Base-by-base conservation (phyloP, 2,797 vertebrate genomes). In the Setipinna tenuifilis region DNA sequence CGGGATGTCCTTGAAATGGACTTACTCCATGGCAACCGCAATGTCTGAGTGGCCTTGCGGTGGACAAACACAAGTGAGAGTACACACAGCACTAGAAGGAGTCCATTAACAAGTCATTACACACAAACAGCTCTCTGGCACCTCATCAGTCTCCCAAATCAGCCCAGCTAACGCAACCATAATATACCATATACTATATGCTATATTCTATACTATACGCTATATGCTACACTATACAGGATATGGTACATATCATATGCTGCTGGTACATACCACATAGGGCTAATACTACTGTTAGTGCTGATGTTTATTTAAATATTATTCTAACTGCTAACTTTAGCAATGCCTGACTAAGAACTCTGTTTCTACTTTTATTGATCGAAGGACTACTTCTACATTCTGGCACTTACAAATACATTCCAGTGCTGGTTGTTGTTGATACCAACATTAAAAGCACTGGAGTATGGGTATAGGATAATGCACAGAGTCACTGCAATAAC, bases 401-500 rank as follows among this genome's bases (percentile, higher is more conserved):
- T 41, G 35, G 35, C 5, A 2, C 35, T 41, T 41, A 41, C 35
- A 41, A 41, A 41, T 41, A n/a, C 19, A 59, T 21, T 59, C 2
- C 17, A n/a, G 3, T 59, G 21, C 10, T 28, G 35, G 62, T n/a
- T 41, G 35, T 41, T 41, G 35, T 41, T 41, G 35, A 41, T 41
- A 41, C 35, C 35, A 41, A 41, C 35, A 62, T 23, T 11, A 90
- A 93, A 17, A 25, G 7, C n/a, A 7, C 35, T 41, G 5, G 5
- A 23, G 11, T 23, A 89, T 90, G n/a, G n/a, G n/a, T 92, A 90
- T 93, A 92, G 90, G 91, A 94, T 93, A 93, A 92, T 93, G 91
- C 90, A 93, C 90, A 85, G 86, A 85, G 86, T 89, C 94, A 92
- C 89, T 92, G 92, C 94, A 93, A 94, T 87, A 91, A 89, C 89